Conservation (phyloP, 2,113 vertebrate genomes). For the Trematocara stigmaticum region DNA sequence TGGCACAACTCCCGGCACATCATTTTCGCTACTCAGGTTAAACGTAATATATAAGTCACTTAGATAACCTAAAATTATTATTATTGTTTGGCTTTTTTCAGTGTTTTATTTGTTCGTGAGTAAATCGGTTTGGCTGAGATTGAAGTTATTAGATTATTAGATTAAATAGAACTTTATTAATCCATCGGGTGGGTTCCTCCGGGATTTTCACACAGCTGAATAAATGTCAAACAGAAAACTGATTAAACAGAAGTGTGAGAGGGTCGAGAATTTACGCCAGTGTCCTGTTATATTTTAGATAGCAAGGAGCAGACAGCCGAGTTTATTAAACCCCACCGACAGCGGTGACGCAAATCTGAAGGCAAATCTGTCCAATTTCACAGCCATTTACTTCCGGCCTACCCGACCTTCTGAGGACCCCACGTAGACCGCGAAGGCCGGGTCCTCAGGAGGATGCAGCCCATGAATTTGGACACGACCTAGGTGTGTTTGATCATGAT, state of each 20-base stretch:
- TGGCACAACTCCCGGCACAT: background rate
- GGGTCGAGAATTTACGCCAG: too few species aligned
- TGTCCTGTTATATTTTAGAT: too few species aligned
- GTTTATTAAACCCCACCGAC: background rate
- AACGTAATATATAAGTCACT: background rate
- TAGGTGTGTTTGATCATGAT: background rate
- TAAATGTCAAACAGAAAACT: too few species aligned
- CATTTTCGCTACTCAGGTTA: background rate
- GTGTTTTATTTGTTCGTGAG: background rate
- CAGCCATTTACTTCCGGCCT: background rate
- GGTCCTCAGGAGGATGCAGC: background rate
- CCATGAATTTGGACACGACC: background rate
- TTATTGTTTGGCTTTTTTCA: background rate
- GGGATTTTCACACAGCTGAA: too few species aligned
- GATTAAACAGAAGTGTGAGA: too few species aligned
- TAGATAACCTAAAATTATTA: background rate
- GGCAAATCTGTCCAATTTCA: background rate
- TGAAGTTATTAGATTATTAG: too few species aligned
- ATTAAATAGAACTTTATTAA: too few species aligned
- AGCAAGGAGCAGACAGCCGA: too few species aligned
- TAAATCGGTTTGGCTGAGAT: too few species aligned
- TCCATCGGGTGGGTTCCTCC: too few species aligned
- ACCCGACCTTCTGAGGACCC: background rate
- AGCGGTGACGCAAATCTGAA: background rate
- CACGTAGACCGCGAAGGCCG: rapidly evolving